A percentile compares a stretch with the other conserved stretches of the same genome.
These are phyloP conservation scores for Epinotia demarniana DNA, from an alignment of 2,888 invertebrate species.

Conservation along the genomic window DNA sequence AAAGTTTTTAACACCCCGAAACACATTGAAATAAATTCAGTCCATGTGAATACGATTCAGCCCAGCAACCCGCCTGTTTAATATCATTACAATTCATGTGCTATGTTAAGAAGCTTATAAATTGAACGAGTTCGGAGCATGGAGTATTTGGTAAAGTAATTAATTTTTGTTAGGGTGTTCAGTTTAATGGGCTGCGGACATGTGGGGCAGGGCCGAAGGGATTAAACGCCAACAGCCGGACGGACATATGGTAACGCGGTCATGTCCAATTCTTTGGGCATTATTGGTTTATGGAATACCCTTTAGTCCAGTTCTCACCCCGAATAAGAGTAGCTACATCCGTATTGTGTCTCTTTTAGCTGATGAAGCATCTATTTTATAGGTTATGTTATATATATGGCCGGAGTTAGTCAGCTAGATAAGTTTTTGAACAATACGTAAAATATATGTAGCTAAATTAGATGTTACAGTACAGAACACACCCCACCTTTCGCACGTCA, in stretches of 20 bases:
- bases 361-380: not conserved
- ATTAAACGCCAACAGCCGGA: slow-evolving; percentile 30
- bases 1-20: not conserved
- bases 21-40: slow-evolving; percentile 2
- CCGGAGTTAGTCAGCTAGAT: too few relatives aligned
- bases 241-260: slow-evolving; percentile 68
- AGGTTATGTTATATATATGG: not conserved
- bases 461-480: too few relatives aligned
- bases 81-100: slow-evolving; percentile 29
- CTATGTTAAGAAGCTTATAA: slow-evolving; percentile 41
- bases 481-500: too few relatives aligned
- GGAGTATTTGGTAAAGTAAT: slow-evolving; percentile 76
- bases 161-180: slow-evolving; percentile 79
- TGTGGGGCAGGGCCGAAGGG: slow-evolving; percentile 58
- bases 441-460: too few relatives aligned
- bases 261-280: slow-evolving; percentile 46
- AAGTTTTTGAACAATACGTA: too few relatives aligned
- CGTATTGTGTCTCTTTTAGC: not conserved
- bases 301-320: slow-evolving; percentile 10
- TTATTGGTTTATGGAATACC: slow-evolving; percentile 32
- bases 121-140: slow-evolving; percentile 61
- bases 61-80: slow-evolving; percentile 4
- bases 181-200: slow-evolving; percentile 75
- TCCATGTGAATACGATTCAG: not conserved
- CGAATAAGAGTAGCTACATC: not conserved